These are phyloP conservation scores for Coptodon bakossiorum DNA, from an alignment of 2,113 vertebrate species.

Conservation along the genomic window DNA sequence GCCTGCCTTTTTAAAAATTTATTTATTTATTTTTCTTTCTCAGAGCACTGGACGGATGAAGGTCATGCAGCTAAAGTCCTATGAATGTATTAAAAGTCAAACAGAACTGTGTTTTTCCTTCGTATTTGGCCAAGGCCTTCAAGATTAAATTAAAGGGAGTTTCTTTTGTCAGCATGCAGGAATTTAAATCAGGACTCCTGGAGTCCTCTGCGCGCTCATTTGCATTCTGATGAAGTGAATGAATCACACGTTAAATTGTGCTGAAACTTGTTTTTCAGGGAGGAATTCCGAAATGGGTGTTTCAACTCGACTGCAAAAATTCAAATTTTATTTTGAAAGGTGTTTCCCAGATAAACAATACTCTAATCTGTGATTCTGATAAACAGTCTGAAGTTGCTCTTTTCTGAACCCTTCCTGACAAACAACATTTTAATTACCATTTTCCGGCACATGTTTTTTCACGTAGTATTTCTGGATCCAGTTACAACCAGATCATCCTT, in stretches of 20 bases:
- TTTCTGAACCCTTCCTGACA: background rate
- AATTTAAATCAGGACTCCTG: background rate
- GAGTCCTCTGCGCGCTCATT: background rate
- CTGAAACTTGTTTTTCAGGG: background rate
- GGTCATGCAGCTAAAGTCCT: background rate
- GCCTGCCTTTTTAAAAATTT: background rate
- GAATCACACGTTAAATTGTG: slow-evolving; percentile 9
- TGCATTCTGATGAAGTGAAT: background rate
- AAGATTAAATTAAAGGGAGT: background rate
- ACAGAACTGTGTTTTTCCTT: background rate
- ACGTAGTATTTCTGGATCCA: background rate
- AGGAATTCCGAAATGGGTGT: background rate
- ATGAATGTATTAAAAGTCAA: background rate
- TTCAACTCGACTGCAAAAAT: background rate
- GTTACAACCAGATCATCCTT: background rate
- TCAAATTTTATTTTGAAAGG: background rate
- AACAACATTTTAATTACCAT: background rate
- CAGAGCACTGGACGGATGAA: background rate
- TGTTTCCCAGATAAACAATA: background rate
- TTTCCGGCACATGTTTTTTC: background rate
- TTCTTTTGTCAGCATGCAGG: background rate
- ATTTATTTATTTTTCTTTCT: background rate
- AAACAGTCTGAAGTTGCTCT: background rate
- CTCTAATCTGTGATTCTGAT: slow-evolving; percentile 9
- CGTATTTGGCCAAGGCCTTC: background rate